Conservation (phyloP, 2,113 vertebrate species). For the Melospiza melodia region DNA sequence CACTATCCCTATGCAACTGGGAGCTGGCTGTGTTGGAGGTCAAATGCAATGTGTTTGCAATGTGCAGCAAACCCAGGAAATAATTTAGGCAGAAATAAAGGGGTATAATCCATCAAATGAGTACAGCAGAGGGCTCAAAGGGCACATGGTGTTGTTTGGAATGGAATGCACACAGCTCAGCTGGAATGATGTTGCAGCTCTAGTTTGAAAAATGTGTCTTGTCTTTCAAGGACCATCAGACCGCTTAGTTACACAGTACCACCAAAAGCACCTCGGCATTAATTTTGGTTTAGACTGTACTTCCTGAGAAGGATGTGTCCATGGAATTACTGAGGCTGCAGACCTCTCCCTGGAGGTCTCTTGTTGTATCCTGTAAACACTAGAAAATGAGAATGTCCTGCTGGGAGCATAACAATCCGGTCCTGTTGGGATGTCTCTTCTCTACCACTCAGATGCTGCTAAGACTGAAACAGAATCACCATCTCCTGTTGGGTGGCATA, state of each 20-base stretch:
- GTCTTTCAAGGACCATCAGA: neutral
- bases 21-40: neutral
- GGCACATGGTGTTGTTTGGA: neutral
- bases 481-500: conserved; percentile 45
- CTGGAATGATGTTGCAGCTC: neutral
- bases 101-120: neutral
- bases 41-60: neutral
- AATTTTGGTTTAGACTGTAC: neutral
- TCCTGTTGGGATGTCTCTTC: neutral
- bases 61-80: neutral
- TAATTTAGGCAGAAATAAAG: neutral
- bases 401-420: neutral
- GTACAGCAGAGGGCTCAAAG: neutral
- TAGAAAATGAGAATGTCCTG: neutral
- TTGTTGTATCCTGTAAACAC: neutral
- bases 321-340: neutral
- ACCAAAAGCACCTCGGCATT: neutral
- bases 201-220: neutral
- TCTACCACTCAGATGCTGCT: neutral
- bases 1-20: neutral
- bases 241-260: neutral
- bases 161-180: neutral
- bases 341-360: neutral
- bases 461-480: neutral
- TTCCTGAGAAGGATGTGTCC: neutral